A percentile compares a stretch with the other conserved stretches of the same genome.
Conservation (phyloP, 1,140 invertebrate species). For the Cyclina sinensis region DNA sequence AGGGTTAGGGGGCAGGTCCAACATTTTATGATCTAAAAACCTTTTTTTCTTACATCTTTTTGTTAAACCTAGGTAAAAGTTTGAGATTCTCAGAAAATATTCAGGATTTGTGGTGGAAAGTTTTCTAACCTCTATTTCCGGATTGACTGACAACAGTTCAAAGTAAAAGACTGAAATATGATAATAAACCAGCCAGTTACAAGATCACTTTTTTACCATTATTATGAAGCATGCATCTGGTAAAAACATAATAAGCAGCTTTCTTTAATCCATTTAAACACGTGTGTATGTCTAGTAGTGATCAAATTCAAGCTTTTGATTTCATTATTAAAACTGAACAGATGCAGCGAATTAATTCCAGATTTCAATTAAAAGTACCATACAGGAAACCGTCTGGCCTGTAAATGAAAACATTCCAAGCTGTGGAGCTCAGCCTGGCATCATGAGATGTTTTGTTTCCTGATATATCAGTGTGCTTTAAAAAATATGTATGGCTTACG, state of each 20-base stretch:
- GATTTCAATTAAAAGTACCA: constrained; percentile 45
- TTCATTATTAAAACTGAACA: constrained; percentile 6
- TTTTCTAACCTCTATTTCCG: too few species aligned
- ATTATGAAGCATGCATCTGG: neutral
- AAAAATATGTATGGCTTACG: neutral
- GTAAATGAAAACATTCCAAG: constrained; percentile 8
- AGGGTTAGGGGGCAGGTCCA: too few species aligned
- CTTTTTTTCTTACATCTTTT: too few species aligned
- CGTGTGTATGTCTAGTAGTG: neutral
- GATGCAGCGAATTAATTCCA: constrained; percentile 18
- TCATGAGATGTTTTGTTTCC: neutral
- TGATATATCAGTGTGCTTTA: neutral
- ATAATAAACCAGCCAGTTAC: too few species aligned
- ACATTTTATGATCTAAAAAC: too few species aligned
- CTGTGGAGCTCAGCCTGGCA: neutral
- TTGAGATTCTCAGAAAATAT: too few species aligned
- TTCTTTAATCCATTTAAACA: constrained; percentile 28
- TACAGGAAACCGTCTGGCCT: constrained; percentile 2
- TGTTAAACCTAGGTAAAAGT: too few species aligned
- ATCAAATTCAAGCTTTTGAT: constrained; percentile 18
- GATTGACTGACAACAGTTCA: too few species aligned
- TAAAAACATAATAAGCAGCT: neutral
- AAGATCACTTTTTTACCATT: too few species aligned
- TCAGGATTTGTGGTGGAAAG: too few species aligned
- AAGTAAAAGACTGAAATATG: too few species aligned